Conservation (phyloP, 1,140 invertebrate species). For the Formica exsecta region DNA sequence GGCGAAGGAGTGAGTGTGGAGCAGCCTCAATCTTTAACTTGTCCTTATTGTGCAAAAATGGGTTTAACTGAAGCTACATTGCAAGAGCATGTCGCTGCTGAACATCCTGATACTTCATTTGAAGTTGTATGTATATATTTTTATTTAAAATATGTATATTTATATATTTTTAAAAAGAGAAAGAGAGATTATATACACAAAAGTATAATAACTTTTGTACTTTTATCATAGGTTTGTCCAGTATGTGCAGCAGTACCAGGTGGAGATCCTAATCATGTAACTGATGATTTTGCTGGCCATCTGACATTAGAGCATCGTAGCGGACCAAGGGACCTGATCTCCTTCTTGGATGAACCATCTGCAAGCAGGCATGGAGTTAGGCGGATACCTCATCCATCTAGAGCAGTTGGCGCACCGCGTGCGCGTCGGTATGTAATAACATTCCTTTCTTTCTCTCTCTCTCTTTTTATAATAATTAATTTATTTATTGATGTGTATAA, state of each 20-base stretch:
- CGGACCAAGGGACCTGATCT: conserved; percentile 94
- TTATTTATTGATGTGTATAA: conserved; percentile 12
- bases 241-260: conserved; percentile 98
- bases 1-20: conserved; percentile 96
- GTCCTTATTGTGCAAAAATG: conserved; percentile 98
- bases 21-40: conserved; percentile 97
- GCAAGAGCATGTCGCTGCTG: conserved; percentile 96
- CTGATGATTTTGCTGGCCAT: conserved; percentile 99
- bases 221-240: conserved; percentile 93
- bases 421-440: conserved; percentile 87
- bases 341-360: conserved; percentile 95
- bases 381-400: conserved; percentile 93
- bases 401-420: conserved; percentile 92
- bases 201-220: neutral
- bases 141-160: too few species aligned
- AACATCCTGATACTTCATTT: conserved; percentile 94
- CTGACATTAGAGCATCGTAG: conserved; percentile 97
- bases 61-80: conserved; percentile 97
- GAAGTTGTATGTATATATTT: conserved; percentile 91
- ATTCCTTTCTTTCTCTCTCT: too few species aligned
- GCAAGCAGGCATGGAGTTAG: conserved; percentile 93
- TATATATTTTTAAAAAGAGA: neutral
- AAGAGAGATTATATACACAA: conserved; percentile 6
- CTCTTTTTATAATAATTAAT: neutral
- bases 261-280: conserved; percentile 98